A percentile compares a stretch with the other conserved stretches of the same genome.
phyloP scores from a whole-genome alignment of 2,113 vertebrate genomes.

The Cygnus atratus region DNA sequence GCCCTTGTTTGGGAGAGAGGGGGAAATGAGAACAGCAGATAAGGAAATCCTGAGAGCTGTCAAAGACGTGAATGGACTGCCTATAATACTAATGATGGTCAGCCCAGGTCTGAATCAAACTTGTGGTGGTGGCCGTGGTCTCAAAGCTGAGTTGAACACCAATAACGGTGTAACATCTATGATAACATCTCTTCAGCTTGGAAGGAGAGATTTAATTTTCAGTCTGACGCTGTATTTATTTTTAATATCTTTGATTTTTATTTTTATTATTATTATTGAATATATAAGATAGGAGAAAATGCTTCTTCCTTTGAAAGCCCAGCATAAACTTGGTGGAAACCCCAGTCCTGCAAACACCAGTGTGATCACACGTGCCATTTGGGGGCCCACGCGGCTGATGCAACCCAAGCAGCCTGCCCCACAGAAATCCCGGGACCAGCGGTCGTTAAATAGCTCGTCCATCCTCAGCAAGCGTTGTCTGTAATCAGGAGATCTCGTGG shows the following conservation, averaged over 20 bases:
- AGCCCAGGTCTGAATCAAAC: background rate
- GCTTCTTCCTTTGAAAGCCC: background rate
- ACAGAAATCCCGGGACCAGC: too few relatives aligned
- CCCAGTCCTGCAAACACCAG: background rate
- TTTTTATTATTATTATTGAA: background rate
- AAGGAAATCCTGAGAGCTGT: background rate
- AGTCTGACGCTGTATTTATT: background rate
- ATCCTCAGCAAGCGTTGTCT: background rate
- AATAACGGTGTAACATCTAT: background rate
- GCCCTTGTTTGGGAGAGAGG: background rate
- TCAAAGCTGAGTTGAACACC: background rate
- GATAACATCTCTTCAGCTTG: background rate
- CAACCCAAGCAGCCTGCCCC: background rate
- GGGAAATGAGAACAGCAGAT: background rate
- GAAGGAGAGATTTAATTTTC: background rate
- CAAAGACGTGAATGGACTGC: background rate
- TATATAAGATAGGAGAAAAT: background rate
- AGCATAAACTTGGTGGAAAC: background rate
- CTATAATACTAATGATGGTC: background rate
- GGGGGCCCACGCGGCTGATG: background rate
- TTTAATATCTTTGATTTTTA: background rate
- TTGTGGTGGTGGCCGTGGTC: background rate
- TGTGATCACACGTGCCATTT: background rate
- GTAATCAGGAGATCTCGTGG: rapidly evolving
- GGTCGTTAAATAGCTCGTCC: background rate